Evolutionary conservation across 2,113 vertebrate species (phyloP).

Genomic region (Salminus brasiliensis): DNA sequence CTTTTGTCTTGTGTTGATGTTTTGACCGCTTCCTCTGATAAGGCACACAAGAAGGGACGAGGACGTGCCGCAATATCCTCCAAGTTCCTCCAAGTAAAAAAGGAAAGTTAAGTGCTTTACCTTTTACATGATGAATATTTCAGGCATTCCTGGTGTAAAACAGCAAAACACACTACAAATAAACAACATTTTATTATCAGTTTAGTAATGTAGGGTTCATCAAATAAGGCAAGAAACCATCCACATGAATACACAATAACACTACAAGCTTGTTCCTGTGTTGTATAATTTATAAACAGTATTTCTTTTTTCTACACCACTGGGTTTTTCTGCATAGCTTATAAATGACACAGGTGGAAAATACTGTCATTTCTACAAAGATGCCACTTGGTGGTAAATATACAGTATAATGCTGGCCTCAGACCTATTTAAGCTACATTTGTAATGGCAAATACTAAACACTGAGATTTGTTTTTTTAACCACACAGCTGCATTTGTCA

Average conservation of each 20-base stretch:
- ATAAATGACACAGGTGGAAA: not conserved
- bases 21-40: too few species aligned
- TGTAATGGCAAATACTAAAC: not conserved
- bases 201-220: not conserved
- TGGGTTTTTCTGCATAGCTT: not conserved
- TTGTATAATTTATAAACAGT: not conserved
- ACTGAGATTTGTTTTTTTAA: not conserved
- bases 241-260: not conserved
- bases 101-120: too few species aligned
- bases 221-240: not conserved
- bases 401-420: not conserved
- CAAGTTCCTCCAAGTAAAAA: too few species aligned
- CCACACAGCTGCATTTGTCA: not conserved
- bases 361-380: not conserved
- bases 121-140: too few species aligned
- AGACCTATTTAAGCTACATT: not conserved
- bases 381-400: not conserved
- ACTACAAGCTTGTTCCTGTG: not conserved
- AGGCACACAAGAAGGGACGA: too few species aligned
- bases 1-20: too few species aligned
- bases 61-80: too few species aligned
- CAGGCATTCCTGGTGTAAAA: too few species aligned
- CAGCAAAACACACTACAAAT: not conserved
- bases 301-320: not conserved
- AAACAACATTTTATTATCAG: not conserved